These are phyloP conservation scores for Pseudolaguvia tuberculata DNA, from an alignment of 2,113 vertebrate species.

Conservation along the genomic window DNA sequence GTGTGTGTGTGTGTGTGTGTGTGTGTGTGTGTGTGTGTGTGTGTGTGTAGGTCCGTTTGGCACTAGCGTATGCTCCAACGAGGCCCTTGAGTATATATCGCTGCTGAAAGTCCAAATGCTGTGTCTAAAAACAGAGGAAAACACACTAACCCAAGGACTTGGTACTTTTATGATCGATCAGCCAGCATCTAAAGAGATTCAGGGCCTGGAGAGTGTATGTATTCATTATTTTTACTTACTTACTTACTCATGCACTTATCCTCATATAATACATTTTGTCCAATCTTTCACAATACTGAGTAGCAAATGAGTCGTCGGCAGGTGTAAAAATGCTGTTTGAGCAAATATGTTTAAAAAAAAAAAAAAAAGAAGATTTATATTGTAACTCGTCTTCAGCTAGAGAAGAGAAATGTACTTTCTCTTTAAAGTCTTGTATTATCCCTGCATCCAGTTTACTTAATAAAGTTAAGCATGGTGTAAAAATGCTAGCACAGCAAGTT, in stretches of 20 bases:
- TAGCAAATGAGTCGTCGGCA: too few species aligned
- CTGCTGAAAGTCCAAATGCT: constrained; percentile 57
- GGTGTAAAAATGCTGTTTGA: too few species aligned
- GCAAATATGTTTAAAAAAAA: too few species aligned
- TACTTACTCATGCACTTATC: neutral
- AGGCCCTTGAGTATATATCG: constrained; percentile 64
- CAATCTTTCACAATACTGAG: neutral
- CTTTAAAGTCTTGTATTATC: too few species aligned
- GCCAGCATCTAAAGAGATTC: constrained; percentile 69
- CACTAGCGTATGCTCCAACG: constrained; percentile 50
- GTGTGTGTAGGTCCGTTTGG: constrained; percentile 66
- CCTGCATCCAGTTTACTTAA: too few species aligned
- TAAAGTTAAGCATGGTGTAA: too few species aligned
- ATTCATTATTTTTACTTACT: constrained; percentile 12
- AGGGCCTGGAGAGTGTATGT: constrained; percentile 69
- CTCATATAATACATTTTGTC: neutral
- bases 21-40: constrained; percentile 35
- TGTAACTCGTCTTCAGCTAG: too few species aligned
- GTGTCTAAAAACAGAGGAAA: constrained; percentile 68
- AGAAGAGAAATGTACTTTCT: too few species aligned
- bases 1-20: too few species aligned
- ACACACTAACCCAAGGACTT: constrained; percentile 60
- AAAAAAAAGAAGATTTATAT: too few species aligned
- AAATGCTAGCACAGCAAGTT: too few species aligned
- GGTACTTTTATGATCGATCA: constrained; percentile 75